Evolutionary conservation across 35 echinoderm and acorn worm genomes (phyloP).

Genomic region (Heliocidaris erythrogramma): DNA sequence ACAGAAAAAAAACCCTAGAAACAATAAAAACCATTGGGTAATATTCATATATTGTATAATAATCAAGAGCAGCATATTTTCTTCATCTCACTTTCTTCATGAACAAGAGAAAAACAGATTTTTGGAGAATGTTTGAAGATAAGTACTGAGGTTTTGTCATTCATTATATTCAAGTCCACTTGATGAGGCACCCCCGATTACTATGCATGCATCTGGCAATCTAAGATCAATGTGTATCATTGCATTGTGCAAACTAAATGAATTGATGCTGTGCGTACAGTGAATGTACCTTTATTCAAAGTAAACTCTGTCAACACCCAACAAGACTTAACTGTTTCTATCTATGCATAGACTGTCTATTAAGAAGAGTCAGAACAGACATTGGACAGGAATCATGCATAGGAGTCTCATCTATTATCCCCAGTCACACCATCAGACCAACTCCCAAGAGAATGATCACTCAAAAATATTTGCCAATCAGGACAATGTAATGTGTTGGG

Average conservation of each 20-base stretch:
- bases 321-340: not conserved
- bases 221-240: not conserved
- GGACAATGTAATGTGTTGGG: no score
- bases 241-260: not conserved
- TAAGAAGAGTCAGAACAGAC: not conserved
- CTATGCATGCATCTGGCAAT: not conserved
- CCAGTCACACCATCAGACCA: no score
- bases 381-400: not conserved
- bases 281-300: not conserved
- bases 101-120: not conserved
- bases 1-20: not conserved
- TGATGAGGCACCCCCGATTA: not conserved
- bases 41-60: not conserved
- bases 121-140: slow-evolving; percentile 5
- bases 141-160: not conserved
- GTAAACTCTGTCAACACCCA: not conserved
- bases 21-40: not conserved
- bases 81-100: not conserved
- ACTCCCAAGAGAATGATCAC: no score
- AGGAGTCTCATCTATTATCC: not conserved
- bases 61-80: not conserved
- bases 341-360: not conserved
- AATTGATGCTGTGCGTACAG: no score
- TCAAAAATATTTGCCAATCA: no score
- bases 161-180: not conserved